Evolutionary conservation across 2,797 vertebrate genomes (phyloP).

Genomic region (Morus bassanus): DNA sequence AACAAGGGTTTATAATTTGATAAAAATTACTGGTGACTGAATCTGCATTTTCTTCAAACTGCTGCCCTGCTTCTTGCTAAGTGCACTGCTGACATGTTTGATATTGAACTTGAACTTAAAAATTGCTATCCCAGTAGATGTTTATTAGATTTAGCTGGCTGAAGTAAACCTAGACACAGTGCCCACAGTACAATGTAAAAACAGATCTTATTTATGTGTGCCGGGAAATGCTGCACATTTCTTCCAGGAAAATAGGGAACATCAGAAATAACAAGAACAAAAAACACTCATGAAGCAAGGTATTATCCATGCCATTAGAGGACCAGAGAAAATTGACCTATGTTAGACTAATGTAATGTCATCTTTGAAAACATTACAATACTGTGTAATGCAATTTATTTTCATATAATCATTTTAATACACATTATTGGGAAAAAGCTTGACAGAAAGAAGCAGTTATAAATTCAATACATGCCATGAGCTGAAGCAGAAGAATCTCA

Average conservation of each 20-base stretch:
- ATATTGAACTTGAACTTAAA: conserved; percentile 71
- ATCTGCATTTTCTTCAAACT: conserved; percentile 61
- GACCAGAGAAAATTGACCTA: conserved; percentile 51
- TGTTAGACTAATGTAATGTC: conserved; percentile 65
- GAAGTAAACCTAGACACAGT: conserved; percentile 65
- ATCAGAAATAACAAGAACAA: conserved; percentile 56
- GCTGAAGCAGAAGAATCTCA: neutral
- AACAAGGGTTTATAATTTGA: conserved; percentile 56
- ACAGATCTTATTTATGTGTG: conserved; percentile 70
- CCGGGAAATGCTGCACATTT: conserved; percentile 69
- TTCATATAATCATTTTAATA: conserved; percentile 68
- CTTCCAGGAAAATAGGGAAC: conserved; percentile 67
- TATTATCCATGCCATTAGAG: conserved; percentile 62
- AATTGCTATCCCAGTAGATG: conserved; percentile 68
- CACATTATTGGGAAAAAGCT: conserved; percentile 62
- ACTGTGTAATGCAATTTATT: conserved; percentile 64
- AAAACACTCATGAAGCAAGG: conserved; percentile 56
- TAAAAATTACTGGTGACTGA: conserved; percentile 53
- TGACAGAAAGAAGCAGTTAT: conserved; percentile 35
- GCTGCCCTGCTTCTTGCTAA: conserved; percentile 55
- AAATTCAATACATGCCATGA: conserved; percentile 36
- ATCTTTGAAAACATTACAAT: conserved; percentile 66
- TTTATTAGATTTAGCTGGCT: conserved; percentile 70
- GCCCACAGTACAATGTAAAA: conserved; percentile 46
- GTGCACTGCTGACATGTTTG: conserved; percentile 70